These are phyloP conservation scores for Hydrolagus affinis DNA, from an alignment of 2,113 vertebrate genomes.

Conservation along the genomic window DNA sequence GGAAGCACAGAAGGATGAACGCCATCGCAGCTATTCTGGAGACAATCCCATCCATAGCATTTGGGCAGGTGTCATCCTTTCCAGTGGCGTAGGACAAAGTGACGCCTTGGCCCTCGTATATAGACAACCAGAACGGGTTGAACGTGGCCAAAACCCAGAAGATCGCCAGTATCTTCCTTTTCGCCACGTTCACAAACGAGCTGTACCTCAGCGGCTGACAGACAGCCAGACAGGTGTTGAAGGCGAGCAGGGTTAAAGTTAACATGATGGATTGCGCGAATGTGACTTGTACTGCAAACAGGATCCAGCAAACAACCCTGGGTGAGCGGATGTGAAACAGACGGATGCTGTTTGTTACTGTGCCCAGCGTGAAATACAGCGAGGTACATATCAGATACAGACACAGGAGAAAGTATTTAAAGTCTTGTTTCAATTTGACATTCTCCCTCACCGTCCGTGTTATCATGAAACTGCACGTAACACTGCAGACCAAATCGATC, in stretches of 20 bases:
- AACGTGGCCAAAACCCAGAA: slow-evolving; percentile 40
- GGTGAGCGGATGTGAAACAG: slow-evolving; percentile 35
- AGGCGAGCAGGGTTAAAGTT: slow-evolving; percentile 49
- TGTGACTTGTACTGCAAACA: slow-evolving; percentile 47
- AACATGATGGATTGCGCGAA: slow-evolving; percentile 46
- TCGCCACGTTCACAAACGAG: slow-evolving; percentile 11
- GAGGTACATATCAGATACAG: slow-evolving; percentile 45
- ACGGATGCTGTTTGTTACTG: slow-evolving; percentile 39
- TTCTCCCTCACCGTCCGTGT: slow-evolving; percentile 36
- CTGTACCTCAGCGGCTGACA: slow-evolving; percentile 45
- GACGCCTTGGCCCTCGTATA: slow-evolving; percentile 35
- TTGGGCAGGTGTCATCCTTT: slow-evolving; percentile 38
- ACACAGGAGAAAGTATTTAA: slow-evolving; percentile 45
- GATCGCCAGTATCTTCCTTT: slow-evolving; percentile 35
- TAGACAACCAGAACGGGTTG: slow-evolving; percentile 43
- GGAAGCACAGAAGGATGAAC: slow-evolving; percentile 41
- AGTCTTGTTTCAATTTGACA: slow-evolving; percentile 39
- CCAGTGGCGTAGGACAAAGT: slow-evolving; percentile 33
- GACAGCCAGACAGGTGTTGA: slow-evolving; percentile 43
- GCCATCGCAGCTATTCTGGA: slow-evolving; percentile 39
- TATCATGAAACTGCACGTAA: slow-evolving; percentile 41
- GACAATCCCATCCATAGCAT: slow-evolving; percentile 38
- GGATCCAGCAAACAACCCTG: slow-evolving; percentile 41
- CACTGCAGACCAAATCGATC: slow-evolving; percentile 43
- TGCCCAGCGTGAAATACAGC: slow-evolving; percentile 43